A percentile compares a stretch with the other conserved stretches of the same genome.
Conservation (phyloP, 2,113 vertebrate species). For the Hipposideros armiger region DNA sequence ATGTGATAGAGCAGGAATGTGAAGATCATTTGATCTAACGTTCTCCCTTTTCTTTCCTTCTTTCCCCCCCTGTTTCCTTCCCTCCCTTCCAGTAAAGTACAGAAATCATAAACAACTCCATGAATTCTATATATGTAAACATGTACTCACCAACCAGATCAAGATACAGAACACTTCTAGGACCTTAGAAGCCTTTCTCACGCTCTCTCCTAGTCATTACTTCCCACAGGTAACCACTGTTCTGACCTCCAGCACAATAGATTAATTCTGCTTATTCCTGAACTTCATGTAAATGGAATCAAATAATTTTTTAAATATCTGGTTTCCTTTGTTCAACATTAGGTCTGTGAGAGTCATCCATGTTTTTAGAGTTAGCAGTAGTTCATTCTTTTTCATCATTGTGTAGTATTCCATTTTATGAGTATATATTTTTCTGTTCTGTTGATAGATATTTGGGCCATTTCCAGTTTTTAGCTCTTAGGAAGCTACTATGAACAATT, state of each 20-base stretch:
- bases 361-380: background rate
- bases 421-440: background rate
- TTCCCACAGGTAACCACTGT: background rate
- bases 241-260: background rate
- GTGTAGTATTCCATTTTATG: constrained; percentile 27
- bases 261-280: constrained; percentile 36
- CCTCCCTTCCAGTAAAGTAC: background rate
- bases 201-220: background rate
- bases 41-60: background rate
- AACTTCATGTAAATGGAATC: constrained; percentile 17
- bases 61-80: too few relatives aligned
- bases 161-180: background rate
- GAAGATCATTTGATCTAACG: background rate
- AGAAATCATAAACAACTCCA: constrained; percentile 4
- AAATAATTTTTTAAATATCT: background rate
- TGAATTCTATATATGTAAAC: background rate
- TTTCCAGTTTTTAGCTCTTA: constrained; percentile 59
- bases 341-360: background rate
- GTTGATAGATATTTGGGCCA: background rate
- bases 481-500: constrained; percentile 24
- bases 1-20: background rate
- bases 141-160: background rate
- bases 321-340: background rate
- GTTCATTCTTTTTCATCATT: constrained; percentile 42
- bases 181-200: background rate